These are phyloP conservation scores for Silurus asotus DNA, from an alignment of 2,113 vertebrate species.

Conservation along the genomic window DNA sequence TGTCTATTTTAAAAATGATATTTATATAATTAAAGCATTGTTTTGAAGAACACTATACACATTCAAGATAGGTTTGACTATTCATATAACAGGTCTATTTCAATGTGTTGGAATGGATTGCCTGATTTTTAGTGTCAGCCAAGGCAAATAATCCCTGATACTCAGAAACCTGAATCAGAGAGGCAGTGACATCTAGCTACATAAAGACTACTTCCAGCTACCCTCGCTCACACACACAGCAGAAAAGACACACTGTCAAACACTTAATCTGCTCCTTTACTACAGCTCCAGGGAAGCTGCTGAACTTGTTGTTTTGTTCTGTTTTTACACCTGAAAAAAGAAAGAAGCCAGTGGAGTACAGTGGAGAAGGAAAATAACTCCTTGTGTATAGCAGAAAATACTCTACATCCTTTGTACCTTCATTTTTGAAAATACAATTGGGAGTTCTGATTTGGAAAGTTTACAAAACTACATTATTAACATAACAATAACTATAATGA, in stretches of 20 bases:
- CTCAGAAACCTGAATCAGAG: conserved; percentile 8
- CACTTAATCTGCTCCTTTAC: conserved; percentile 55
- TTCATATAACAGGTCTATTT: not conserved
- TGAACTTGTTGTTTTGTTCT: conserved; percentile 56
- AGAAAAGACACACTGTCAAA: conserved; percentile 57
- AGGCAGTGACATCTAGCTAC: conserved; percentile 14
- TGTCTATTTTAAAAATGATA: not conserved
- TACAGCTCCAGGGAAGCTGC: conserved; percentile 57
- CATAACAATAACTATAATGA: not conserved
- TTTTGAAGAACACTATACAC: not conserved
- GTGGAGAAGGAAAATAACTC: conserved; percentile 54
- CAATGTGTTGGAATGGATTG: not conserved
- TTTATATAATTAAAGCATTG: not conserved
- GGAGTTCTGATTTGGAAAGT: not conserved
- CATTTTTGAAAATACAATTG: conserved; percentile 12
- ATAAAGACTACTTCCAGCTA: not conserved
- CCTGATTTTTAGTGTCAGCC: not conserved
- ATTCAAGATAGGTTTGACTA: not conserved
- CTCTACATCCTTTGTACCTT: conserved; percentile 11
- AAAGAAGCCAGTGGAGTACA: conserved; percentile 48
- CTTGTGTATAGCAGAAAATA: conserved; percentile 27
- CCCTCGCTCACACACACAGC: conserved; percentile 23
- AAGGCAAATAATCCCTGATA: not conserved
- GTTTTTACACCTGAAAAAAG: conserved; percentile 55
- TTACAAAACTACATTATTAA: not conserved